Conservation (phyloP, 2,797 vertebrate genomes). For the Oceanodroma leucorhoa region DNA sequence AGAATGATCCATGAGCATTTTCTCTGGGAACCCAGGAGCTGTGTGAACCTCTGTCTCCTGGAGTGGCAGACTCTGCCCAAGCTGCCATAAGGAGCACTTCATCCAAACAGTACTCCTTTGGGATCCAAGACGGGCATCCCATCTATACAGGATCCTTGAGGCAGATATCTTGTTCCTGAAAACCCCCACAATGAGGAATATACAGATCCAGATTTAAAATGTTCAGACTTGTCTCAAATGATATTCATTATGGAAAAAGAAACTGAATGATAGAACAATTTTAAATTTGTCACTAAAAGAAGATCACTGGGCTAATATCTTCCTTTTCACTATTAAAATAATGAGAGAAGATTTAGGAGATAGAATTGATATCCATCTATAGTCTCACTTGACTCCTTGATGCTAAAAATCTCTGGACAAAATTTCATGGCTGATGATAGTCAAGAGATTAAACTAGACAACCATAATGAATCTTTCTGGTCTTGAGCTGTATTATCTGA, state of each 20-base stretch:
- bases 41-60: fast-evolving
- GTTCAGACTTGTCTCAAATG: background rate
- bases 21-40: background rate
- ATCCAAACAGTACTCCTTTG: background rate
- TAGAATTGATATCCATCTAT: background rate
- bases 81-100: background rate
- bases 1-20: background rate
- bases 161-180: background rate
- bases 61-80: background rate
- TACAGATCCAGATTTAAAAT: background rate
- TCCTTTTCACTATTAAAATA: background rate
- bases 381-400: background rate
- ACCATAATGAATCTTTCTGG: background rate
- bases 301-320: background rate
- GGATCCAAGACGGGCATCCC: background rate
- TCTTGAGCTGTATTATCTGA: background rate
- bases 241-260: background rate
- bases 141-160: background rate
- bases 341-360: background rate
- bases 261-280: background rate
- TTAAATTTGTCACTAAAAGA: background rate
- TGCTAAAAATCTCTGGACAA: background rate
- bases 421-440: background rate
- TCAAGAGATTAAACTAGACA: background rate
- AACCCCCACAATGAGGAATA: background rate